Conservation (phyloP, 2,113 vertebrate genomes). For the Columba livia region DNA sequence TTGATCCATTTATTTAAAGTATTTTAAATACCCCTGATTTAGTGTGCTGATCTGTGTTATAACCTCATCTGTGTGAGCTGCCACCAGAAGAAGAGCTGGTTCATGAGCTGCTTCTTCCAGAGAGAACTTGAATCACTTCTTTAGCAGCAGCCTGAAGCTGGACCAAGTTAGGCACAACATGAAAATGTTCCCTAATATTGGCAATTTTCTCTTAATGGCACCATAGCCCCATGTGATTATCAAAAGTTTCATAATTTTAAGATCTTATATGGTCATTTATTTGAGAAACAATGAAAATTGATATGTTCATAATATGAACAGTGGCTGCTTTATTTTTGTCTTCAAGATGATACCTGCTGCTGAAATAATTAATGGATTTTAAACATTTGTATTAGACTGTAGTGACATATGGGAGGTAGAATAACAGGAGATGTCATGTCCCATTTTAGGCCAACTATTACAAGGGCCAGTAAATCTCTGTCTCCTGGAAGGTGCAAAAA, state of each 20-base stretch:
- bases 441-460: not conserved
- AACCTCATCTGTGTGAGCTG: not conserved
- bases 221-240: accelerated
- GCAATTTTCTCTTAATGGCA: not conserved
- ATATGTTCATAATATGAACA: accelerated
- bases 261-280: not conserved
- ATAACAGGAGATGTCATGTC: not conserved
- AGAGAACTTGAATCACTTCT: not conserved
- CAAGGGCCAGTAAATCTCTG: not conserved
- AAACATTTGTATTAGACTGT: not conserved
- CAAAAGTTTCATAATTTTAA: not conserved
- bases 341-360: not conserved
- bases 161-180: not conserved
- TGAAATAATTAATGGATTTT: not conserved
- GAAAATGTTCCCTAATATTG: not conserved
- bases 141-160: not conserved
- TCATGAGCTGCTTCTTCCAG: not conserved
- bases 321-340: not conserved
- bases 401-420: not conserved
- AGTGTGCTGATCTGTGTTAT: not conserved
- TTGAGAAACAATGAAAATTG: not conserved
- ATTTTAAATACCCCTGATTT: not conserved
- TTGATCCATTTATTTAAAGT: not conserved
- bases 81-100: not conserved
- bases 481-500: not conserved